Conservation (phyloP, 2,797 vertebrate species). For the Mormyrops attenuatus region DNA sequence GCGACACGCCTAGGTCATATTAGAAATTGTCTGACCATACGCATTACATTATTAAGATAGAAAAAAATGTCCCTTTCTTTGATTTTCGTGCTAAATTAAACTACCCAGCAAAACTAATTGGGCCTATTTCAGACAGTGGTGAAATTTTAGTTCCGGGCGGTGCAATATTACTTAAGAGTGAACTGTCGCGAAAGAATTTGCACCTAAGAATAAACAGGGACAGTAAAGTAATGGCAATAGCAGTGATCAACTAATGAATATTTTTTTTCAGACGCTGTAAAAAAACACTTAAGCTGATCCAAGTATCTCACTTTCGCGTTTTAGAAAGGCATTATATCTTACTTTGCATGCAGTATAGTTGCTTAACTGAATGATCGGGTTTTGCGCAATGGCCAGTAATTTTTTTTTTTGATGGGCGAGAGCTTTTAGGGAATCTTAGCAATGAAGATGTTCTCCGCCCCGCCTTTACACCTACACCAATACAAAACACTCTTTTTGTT, state of each 20-base stretch:
- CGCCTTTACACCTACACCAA: background rate
- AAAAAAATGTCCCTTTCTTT: background rate
- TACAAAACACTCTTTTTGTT: background rate
- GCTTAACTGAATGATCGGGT: background rate
- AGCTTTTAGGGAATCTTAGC: background rate
- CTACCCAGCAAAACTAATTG: background rate
- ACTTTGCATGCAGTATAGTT: background rate
- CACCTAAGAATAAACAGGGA: background rate
- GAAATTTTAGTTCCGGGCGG: background rate
- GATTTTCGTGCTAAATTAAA: background rate
- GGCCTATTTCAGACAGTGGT: background rate
- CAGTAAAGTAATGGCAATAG: background rate
- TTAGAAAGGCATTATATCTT: background rate
- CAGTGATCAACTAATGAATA: background rate
- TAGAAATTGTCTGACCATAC: background rate
- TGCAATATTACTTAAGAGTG: background rate
- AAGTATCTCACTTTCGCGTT: background rate
- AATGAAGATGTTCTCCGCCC: conserved; percentile 1
- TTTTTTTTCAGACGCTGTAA: background rate
- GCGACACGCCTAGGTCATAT: conserved; percentile 3
- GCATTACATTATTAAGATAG: background rate
- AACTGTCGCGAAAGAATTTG: background rate
- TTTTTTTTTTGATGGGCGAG: background rate
- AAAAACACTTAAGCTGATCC: background rate
- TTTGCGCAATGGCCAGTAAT: background rate